Percentiles rank a stretch among this genome's conserved stretches.
These are phyloP conservation scores for Neogale vison DNA, from an alignment of 2,113 vertebrate genomes.

Conservation along the genomic window DNA sequence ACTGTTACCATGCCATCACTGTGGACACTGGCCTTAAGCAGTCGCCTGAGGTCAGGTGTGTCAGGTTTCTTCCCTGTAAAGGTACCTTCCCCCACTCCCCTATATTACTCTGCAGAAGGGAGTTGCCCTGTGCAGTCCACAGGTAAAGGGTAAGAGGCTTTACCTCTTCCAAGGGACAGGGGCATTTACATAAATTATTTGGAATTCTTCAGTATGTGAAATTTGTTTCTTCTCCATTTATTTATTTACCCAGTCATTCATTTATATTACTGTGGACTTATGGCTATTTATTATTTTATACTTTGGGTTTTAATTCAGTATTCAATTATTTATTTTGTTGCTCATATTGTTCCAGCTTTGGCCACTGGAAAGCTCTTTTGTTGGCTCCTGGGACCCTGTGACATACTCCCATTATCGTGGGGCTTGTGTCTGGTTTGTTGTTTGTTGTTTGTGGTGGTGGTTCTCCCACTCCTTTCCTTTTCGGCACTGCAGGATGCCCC, in stretches of 20 bases:
- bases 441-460: background rate
- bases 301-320: background rate
- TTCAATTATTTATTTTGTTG: background rate
- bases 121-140: accelerated
- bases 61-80: background rate
- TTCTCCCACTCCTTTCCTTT: background rate
- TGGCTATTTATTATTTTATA: background rate
- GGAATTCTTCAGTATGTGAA: background rate
- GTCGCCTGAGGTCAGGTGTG: background rate
- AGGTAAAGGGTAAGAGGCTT: background rate
- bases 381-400: background rate
- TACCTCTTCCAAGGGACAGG: background rate
- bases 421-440: background rate
- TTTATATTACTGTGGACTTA: background rate
- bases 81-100: background rate
- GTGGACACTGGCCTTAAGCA: background rate
- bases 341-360: background rate
- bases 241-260: background rate
- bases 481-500: background rate
- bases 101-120: background rate
- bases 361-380: background rate
- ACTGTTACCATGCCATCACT: background rate
- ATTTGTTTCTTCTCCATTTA: background rate
- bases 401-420: background rate
- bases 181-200: background rate